Evolutionary conservation across 2,113 vertebrate species (phyloP).

Genomic region (Plecturocebus donacophilus): DNA sequence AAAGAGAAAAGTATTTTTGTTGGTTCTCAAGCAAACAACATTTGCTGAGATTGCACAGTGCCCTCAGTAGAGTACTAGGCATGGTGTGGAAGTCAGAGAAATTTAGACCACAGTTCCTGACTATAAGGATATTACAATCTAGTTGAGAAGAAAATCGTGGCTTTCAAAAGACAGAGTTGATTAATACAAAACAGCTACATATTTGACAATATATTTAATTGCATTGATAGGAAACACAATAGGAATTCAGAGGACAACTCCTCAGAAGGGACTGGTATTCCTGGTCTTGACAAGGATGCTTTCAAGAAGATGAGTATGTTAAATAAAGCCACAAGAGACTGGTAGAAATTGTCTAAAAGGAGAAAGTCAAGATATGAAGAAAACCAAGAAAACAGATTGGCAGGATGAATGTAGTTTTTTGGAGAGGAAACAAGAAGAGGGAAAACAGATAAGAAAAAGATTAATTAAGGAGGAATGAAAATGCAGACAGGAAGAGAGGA

Average conservation of each 20-base stretch:
- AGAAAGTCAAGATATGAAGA: neutral
- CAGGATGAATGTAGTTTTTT: neutral
- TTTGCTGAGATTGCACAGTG: neutral
- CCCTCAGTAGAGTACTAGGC: accelerated
- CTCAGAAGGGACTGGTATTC: neutral
- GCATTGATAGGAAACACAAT: neutral
- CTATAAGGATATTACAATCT: neutral
- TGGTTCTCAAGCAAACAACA: neutral
- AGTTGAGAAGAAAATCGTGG: neutral
- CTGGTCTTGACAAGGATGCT: neutral
- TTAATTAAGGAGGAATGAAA: neutral
- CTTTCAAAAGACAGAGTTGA: neutral
- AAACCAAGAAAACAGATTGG: neutral
- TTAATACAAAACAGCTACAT: neutral
- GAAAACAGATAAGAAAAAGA: neutral
- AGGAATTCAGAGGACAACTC: neutral
- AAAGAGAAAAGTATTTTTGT: neutral
- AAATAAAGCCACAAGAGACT: neutral
- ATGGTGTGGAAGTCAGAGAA: neutral
- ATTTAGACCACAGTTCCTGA: accelerated
- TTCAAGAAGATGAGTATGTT: conserved; percentile 1
- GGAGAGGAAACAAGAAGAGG: neutral
- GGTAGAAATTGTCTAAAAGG: neutral
- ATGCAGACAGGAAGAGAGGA: neutral
- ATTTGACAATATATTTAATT: neutral